A percentile compares a stretch with the other conserved stretches of the same genome.
These are phyloP conservation scores for Geotrypetes seraphini DNA, from an alignment of 2,797 vertebrate genomes.

Conservation along the genomic window DNA sequence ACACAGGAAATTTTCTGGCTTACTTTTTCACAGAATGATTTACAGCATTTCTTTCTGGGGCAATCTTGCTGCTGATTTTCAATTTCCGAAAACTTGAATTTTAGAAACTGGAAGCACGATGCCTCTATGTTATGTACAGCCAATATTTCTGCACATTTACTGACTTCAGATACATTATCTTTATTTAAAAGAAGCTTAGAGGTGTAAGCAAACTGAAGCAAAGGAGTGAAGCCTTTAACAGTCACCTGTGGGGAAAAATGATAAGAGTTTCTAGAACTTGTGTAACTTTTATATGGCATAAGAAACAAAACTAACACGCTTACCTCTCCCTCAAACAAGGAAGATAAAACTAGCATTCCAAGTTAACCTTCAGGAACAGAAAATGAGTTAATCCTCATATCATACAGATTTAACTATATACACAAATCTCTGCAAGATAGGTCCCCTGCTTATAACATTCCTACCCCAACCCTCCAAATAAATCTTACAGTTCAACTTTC, in stretches of 20 bases:
- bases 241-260: conserved; percentile 70
- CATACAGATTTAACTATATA: no score
- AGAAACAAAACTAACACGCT: no score
- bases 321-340: no score
- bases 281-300: not conserved
- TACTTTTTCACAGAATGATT: conserved; percentile 49
- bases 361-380: no score
- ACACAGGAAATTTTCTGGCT: conserved; percentile 13
- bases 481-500: no score
- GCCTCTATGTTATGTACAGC: conserved; percentile 83
- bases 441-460: no score
- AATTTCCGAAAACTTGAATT: conserved; percentile 72
- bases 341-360: no score
- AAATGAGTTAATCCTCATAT: no score
- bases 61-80: conserved; percentile 40
- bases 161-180: conserved; percentile 85
- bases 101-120: conserved; percentile 87
- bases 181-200: conserved; percentile 85
- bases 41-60: conserved; percentile 57
- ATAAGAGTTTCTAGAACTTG: no score
- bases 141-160: conserved; percentile 74
- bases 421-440: no score
- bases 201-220: conserved; percentile 93
- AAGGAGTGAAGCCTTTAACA: conserved; percentile 81
- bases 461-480: no score